These are phyloP conservation scores for Eupithecia dodoneata DNA, from an alignment of 2,888 invertebrate genomes.

Conservation along the genomic window DNA sequence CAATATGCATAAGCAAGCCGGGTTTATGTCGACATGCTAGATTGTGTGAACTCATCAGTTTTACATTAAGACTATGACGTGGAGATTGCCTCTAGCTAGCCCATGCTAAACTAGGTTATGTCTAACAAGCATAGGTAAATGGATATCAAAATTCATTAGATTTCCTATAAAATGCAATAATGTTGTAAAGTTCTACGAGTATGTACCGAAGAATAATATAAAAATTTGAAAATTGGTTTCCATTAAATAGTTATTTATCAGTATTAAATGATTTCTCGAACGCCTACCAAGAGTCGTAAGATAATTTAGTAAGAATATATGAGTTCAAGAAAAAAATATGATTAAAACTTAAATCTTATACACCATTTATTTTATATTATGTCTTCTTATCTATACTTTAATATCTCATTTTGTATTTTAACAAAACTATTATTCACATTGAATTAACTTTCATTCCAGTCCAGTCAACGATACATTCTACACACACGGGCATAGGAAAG, in stretches of 20 bases:
- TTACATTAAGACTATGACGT: slow-evolving; percentile 48
- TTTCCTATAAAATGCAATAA: background rate
- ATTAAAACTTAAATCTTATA: background rate
- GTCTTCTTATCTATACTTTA: background rate
- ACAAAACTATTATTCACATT: background rate
- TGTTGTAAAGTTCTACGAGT: background rate
- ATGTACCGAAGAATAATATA: background rate
- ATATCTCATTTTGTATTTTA: background rate
- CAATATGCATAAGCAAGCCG: slow-evolving; percentile 42
- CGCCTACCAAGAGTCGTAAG: background rate
- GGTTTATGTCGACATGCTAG: slow-evolving; percentile 33
- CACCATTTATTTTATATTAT: background rate
- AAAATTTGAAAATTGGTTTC: background rate
- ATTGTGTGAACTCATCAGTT: slow-evolving; percentile 51
- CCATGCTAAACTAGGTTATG: slow-evolving; percentile 25
- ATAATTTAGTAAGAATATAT: background rate
- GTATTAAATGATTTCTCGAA: background rate
- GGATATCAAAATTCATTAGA: background rate
- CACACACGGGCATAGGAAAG: slow-evolving; percentile 55
- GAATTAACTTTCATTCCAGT: background rate
- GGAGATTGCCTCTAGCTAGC: slow-evolving; percentile 32
- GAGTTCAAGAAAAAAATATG: background rate
- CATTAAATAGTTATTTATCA: background rate
- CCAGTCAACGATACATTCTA: background rate
- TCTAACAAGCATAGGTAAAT: background rate